These are phyloP conservation scores for Lepidocolaptes lacrymiger DNA, from an alignment of 2,797 vertebrate genomes.

Conservation along the genomic window DNA sequence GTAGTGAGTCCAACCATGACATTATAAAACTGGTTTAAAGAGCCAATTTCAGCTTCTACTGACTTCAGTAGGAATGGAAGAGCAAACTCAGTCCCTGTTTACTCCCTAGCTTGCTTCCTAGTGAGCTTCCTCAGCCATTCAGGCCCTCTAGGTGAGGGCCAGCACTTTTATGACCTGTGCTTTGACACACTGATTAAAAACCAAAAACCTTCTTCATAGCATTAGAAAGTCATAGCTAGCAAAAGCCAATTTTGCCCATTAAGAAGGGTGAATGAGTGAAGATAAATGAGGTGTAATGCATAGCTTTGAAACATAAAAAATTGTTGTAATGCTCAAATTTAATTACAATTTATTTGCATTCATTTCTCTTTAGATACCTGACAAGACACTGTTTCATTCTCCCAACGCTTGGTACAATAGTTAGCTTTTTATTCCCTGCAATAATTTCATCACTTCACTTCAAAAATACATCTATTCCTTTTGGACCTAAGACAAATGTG, in stretches of 20 bases:
- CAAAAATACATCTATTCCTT: conserved; percentile 37
- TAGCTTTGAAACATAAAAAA: conserved; percentile 43
- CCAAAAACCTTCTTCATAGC: neutral
- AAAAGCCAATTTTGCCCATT: neutral
- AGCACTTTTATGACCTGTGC: neutral
- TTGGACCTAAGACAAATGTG: conserved; percentile 16
- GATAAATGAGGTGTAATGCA: neutral
- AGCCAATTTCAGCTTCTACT: neutral
- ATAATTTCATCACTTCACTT: conserved; percentile 54
- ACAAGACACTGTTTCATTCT: conserved; percentile 8
- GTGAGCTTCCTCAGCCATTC: neutral
- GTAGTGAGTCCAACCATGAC: neutral
- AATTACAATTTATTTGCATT: conserved; percentile 43
- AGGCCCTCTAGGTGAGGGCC: neutral
- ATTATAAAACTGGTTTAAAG: neutral
- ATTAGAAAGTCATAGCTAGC: neutral
- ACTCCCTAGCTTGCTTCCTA: neutral
- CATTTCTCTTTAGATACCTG: conserved; percentile 38
- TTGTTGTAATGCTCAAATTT: neutral
- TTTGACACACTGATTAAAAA: neutral
- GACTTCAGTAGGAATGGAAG: neutral
- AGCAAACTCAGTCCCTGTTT: neutral
- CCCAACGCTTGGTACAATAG: neutral
- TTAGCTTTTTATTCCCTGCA: conserved; percentile 38
- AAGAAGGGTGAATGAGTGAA: neutral